Conservation (phyloP, 1,140 invertebrate species). For the Lasioglossum baleicum region DNA sequence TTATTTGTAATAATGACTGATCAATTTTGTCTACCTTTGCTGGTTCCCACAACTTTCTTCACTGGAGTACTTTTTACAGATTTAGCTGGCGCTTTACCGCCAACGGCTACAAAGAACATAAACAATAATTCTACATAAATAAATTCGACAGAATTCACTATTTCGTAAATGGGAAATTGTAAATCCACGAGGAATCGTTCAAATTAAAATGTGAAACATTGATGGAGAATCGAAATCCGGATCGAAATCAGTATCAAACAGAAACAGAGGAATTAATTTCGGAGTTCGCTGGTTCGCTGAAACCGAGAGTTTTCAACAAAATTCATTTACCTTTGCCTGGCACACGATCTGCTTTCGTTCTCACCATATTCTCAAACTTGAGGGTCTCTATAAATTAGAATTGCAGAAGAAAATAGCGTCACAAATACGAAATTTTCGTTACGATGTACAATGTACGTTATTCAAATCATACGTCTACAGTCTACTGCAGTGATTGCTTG, state of each 20-base stretch:
- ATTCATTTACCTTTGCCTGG: slow-evolving; percentile 35
- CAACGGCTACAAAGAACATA: slow-evolving; percentile 29
- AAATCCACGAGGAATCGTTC: neutral
- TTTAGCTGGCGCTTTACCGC: slow-evolving; percentile 38
- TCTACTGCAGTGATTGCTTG: too few species aligned
- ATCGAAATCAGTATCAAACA: neutral
- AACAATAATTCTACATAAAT: slow-evolving; percentile 3
- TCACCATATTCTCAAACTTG: slow-evolving; percentile 30
- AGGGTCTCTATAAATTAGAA: neutral
- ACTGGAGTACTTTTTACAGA: neutral
- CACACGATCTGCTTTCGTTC: slow-evolving; percentile 45
- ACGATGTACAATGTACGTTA: neutral
- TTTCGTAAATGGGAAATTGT: too few species aligned
- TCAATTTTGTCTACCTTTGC: slow-evolving; percentile 24
- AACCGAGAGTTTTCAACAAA: neutral
- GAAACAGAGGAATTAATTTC: neutral
- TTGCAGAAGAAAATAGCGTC: neutral
- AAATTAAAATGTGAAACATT: neutral
- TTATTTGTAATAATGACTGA: too few species aligned
- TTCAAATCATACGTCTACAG: too few species aligned
- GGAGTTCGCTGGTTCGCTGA: neutral
- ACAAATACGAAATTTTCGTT: neutral
- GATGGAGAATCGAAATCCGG: neutral
- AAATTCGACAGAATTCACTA: neutral
- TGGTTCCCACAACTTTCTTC: neutral